Evolutionary conservation across 2,113 vertebrate species (phyloP).

Genomic region (Sclerurus mexicanus): DNA sequence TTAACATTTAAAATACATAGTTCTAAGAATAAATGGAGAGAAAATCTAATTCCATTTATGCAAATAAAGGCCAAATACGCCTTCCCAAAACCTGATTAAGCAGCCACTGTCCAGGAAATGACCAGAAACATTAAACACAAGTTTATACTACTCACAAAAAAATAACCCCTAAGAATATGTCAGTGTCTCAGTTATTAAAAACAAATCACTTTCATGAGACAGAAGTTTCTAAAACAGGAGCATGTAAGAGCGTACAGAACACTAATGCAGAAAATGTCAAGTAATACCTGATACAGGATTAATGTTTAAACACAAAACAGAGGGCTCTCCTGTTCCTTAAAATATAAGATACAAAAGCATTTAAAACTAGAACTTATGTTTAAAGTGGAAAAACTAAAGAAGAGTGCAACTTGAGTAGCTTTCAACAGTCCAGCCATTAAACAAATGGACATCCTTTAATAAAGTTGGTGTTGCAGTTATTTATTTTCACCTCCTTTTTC

Average conservation of each 20-base stretch:
- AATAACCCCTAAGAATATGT: not conserved
- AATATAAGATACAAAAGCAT: not conserved
- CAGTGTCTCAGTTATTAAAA: not conserved
- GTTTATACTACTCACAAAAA: not conserved
- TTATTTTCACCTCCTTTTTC: not conserved
- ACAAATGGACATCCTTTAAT: not conserved
- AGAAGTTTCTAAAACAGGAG: not conserved
- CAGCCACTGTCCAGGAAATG: not conserved
- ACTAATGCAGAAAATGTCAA: not conserved
- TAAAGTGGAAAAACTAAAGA: not conserved
- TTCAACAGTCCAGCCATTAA: not conserved
- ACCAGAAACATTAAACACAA: not conserved
- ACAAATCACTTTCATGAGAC: not conserved
- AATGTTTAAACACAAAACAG: not conserved
- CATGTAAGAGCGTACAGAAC: not conserved
- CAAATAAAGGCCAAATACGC: not conserved
- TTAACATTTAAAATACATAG: not conserved
- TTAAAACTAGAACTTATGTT: not conserved
- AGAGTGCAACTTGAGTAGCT: not conserved
- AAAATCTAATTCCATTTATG: not conserved
- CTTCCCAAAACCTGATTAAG: not conserved
- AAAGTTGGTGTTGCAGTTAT: not conserved
- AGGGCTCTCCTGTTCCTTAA: not conserved
- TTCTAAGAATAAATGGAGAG: not conserved
- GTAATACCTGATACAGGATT: not conserved